These are phyloP conservation scores for Torymus auratus DNA, from an alignment of 2,888 invertebrate genomes.

Conservation along the genomic window DNA sequence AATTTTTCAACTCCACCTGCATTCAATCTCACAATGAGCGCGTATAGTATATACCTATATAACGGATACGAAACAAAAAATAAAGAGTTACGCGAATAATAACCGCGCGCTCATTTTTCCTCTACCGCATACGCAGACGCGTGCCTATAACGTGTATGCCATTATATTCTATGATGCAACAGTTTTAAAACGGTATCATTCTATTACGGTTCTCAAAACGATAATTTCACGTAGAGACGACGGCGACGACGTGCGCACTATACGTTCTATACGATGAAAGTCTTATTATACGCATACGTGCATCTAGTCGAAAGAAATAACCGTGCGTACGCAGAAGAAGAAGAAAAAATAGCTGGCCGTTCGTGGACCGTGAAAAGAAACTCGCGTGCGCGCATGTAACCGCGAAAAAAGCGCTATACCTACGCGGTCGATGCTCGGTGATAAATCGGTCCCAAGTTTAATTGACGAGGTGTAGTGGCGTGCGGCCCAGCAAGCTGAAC, in stretches of 20 bases:
- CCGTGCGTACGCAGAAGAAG: too few relatives aligned
- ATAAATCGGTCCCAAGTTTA: constrained; percentile 35
- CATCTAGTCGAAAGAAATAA: constrained; percentile 4
- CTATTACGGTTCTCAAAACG: constrained; percentile 33
- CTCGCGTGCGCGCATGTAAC: neutral
- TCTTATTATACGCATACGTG: neutral
- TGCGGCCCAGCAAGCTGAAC: constrained; percentile 27
- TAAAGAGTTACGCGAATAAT: too few relatives aligned
- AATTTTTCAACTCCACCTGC: too few relatives aligned
- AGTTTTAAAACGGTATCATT: constrained; percentile 36
- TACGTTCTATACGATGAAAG: neutral
- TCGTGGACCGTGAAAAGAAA: constrained; percentile 38
- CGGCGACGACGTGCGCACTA: neutral
- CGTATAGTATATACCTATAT: too few relatives aligned
- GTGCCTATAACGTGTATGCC: neutral
- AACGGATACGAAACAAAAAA: too few relatives aligned
- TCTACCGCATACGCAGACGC: neutral
- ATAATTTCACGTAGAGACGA: constrained; percentile 23
- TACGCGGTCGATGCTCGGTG: constrained; percentile 16
- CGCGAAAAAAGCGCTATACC: neutral
- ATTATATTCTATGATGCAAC: constrained; percentile 31
- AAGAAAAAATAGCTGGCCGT: neutral
- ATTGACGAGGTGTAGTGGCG: constrained; percentile 6
- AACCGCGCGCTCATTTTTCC: too few relatives aligned
- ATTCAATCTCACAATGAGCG: too few relatives aligned